Conservation (phyloP, 2,888 invertebrate species). For the Encarsia formosa region DNA sequence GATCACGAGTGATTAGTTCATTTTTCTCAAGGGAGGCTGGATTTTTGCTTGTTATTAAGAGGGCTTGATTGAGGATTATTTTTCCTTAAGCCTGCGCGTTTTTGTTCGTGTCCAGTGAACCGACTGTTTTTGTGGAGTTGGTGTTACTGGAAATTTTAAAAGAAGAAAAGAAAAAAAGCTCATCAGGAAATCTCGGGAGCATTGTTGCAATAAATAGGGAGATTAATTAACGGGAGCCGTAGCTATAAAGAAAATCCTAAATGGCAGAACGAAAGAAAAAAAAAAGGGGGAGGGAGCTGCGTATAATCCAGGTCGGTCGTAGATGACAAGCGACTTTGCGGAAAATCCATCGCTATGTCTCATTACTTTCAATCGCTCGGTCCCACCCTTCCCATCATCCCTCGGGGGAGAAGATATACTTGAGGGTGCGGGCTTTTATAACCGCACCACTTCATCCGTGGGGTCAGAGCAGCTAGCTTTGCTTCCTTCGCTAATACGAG, state of each 20-base stretch:
- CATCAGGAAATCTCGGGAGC: neutral
- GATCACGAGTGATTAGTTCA: neutral
- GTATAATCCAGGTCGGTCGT: slow-evolving; percentile 1
- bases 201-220: slow-evolving; percentile 22
- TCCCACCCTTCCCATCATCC: slow-evolving; percentile 15
- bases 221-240: slow-evolving; percentile 20
- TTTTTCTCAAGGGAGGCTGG: too few relatives aligned
- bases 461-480: too few relatives aligned
- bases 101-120: too few relatives aligned
- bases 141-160: too few relatives aligned
- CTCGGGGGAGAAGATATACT: slow-evolving; percentile 5
- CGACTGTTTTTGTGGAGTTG: too few relatives aligned
- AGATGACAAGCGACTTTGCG: slow-evolving; percentile 26
- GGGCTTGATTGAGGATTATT: too few relatives aligned
- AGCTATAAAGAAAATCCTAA: slow-evolving; percentile 15
- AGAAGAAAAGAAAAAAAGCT: too few relatives aligned
- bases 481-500: too few relatives aligned
- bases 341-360: slow-evolving; percentile 40
- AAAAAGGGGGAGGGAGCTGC: too few relatives aligned
- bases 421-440: slow-evolving; percentile 42
- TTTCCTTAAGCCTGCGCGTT: too few relatives aligned
- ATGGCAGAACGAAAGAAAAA: slow-evolving; percentile 6
- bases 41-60: too few relatives aligned
- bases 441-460: slow-evolving; percentile 21
- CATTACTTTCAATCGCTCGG: slow-evolving; percentile 48